These are phyloP conservation scores for Lagodon rhomboides DNA, from an alignment of 2,797 vertebrate species.

Conservation along the genomic window DNA sequence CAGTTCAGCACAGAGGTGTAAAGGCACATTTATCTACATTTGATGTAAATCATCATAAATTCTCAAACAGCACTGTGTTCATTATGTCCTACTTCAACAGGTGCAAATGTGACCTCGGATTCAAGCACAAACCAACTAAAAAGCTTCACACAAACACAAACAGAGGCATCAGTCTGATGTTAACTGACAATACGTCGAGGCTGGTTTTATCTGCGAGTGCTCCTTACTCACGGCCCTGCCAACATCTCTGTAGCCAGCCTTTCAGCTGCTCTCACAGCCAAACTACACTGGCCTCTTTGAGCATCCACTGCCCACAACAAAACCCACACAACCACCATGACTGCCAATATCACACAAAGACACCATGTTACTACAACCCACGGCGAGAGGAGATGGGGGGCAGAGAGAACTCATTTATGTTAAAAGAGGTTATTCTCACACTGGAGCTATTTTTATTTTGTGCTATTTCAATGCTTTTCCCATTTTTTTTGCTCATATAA, in stretches of 20 bases:
- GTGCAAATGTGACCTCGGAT: neutral
- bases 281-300: conserved; percentile 81
- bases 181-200: conserved; percentile 28
- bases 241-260: conserved; percentile 50
- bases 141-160: neutral
- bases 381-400: conserved; percentile 50
- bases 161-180: neutral
- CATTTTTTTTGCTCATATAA: conserved; percentile 9
- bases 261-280: conserved; percentile 57
- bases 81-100: neutral
- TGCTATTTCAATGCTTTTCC: conserved; percentile 30
- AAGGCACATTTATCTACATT: neutral
- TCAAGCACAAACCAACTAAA: neutral
- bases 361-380: conserved; percentile 80
- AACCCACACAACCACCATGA: conserved; percentile 76
- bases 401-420: conserved; percentile 44
- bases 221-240: conserved; percentile 14
- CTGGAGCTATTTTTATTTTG: conserved; percentile 55
- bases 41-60: neutral
- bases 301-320: conserved; percentile 79
- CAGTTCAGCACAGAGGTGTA: no score
- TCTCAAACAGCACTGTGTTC: neutral
- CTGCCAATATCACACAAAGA: conserved; percentile 80
- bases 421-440: conserved; percentile 56
- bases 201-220: conserved; percentile 24